These are phyloP conservation scores for Xanthia togata DNA, from an alignment of 2,888 invertebrate genomes.

Conservation along the genomic window DNA sequence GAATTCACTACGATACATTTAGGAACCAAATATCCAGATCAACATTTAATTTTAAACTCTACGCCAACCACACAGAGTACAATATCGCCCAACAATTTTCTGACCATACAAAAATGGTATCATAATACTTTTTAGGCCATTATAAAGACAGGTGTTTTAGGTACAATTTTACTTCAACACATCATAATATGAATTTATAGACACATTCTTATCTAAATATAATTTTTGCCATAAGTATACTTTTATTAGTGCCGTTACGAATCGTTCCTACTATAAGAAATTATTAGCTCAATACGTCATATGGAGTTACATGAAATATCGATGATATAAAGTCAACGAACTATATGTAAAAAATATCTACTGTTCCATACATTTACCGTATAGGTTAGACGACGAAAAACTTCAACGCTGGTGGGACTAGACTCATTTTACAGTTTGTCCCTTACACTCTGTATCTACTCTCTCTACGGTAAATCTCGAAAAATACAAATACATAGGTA, in stretches of 20 bases:
- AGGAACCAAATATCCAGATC: neutral
- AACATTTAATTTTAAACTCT: slow-evolving; percentile 32
- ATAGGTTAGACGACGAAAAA: too few species aligned
- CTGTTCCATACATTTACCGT: too few species aligned
- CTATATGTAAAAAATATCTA: neutral
- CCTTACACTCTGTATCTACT: neutral
- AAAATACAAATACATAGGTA: neutral
- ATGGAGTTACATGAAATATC: neutral
- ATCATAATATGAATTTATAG: slow-evolving; percentile 1
- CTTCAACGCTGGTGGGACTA: neutral
- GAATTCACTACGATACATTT: neutral
- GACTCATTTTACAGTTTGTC: neutral
- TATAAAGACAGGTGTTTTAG: neutral
- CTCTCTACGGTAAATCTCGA: neutral
- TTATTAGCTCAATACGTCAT: neutral
- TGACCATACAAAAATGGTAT: neutral
- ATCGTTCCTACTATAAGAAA: neutral
- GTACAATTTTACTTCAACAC: slow-evolving; percentile 4
- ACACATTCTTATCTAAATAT: slow-evolving; percentile 25
- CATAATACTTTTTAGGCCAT: slow-evolving; percentile 4
- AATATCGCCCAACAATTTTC: neutral
- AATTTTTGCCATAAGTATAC: slow-evolving; percentile 1
- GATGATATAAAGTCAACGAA: neutral
- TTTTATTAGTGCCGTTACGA: slow-evolving; percentile 43
- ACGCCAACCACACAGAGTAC: slow-evolving; percentile 17